A percentile compares a stretch with the other conserved stretches of the same genome.
Conservation (phyloP, 2,113 vertebrate species). For the Benitochromis conjunctus region DNA sequence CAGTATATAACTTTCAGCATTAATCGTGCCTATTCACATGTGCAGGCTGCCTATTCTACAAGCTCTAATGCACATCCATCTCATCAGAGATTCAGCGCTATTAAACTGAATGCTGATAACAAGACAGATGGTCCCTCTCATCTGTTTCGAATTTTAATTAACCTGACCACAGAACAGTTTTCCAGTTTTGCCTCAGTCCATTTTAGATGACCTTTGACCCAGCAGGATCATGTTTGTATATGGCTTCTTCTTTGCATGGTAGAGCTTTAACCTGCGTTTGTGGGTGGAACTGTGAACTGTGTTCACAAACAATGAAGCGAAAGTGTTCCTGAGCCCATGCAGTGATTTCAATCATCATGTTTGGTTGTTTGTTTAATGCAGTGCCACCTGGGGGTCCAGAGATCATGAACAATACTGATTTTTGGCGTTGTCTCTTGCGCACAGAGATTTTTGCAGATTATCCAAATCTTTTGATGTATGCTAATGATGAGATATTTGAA, state of each 20-base stretch:
- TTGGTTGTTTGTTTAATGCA: neutral
- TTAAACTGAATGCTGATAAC: neutral
- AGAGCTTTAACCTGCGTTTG: neutral
- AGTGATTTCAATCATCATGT: neutral
- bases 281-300: neutral
- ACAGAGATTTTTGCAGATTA: neutral
- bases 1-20: neutral
- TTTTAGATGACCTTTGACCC: neutral
- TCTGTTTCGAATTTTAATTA: neutral
- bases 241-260: neutral
- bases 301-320: neutral
- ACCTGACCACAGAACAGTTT: neutral
- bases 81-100: neutral
- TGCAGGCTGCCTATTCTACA: neutral
- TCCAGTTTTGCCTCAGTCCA: neutral
- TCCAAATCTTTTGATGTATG: neutral
- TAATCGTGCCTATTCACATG: neutral
- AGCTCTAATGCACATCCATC: neutral
- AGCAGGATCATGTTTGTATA: neutral
- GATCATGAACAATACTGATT: neutral
- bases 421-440: neutral
- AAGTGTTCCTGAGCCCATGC: neutral
- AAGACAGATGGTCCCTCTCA: neutral
- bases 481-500: neutral
- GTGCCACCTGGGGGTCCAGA: neutral